These are phyloP conservation scores for Zapornia atra DNA, from an alignment of 2,113 vertebrate genomes.

Conservation along the genomic window DNA sequence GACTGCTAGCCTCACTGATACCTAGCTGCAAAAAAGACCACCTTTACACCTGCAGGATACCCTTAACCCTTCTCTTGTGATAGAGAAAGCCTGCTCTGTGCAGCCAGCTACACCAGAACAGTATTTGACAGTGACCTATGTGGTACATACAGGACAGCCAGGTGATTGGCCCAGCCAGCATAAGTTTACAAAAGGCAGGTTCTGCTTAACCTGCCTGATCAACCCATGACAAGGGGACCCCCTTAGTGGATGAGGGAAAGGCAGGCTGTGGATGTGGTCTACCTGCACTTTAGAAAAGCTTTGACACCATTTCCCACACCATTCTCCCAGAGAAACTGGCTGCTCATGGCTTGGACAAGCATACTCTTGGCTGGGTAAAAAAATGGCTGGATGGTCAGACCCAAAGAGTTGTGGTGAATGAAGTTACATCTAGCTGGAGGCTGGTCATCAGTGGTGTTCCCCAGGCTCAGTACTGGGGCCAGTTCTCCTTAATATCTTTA, in stretches of 20 bases:
- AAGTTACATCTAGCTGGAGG: not conserved
- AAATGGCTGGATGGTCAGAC: accelerated
- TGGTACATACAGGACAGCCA: not conserved
- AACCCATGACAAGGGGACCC: not conserved
- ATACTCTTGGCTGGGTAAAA: accelerated
- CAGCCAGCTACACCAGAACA: not conserved
- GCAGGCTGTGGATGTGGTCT: no score
- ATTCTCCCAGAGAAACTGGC: not conserved
- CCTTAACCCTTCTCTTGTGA: not conserved
- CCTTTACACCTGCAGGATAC: not conserved
- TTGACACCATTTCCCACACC: not conserved
- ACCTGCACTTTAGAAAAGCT: not conserved
- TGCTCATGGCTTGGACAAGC: not conserved
- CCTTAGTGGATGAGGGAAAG: no score
- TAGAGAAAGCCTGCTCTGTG: not conserved
- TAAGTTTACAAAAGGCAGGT: not conserved
- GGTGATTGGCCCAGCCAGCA: not conserved
- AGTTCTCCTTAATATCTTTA: not conserved
- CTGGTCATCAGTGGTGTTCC: accelerated
- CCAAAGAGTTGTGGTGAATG: not conserved
- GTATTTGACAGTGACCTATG: not conserved
- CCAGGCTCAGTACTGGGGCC: not conserved
- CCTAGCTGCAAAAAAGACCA: not conserved
- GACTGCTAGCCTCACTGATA: not conserved
- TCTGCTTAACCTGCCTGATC: not conserved